Percentiles rank a stretch among this genome's conserved stretches.
These are phyloP conservation scores for Apamea monoglypha DNA, from an alignment of 2,888 invertebrate genomes.

Conservation along the genomic window DNA sequence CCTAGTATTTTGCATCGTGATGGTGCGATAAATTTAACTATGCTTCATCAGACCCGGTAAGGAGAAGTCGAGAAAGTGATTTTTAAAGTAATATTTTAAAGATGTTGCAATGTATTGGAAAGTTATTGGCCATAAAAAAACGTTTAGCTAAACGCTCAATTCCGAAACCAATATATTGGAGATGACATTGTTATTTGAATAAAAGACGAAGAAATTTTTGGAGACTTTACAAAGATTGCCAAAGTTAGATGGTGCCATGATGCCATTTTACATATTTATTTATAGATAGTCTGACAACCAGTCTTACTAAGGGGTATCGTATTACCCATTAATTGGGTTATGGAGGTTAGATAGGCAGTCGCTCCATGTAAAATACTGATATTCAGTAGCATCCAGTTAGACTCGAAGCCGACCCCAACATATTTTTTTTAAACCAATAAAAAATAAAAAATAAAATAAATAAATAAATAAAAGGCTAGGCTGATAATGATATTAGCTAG, in stretches of 20 bases:
- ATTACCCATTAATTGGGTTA: no score
- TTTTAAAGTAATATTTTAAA: slow-evolving; percentile 64
- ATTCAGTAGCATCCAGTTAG: no score
- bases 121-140: slow-evolving; percentile 54
- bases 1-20: slow-evolving; percentile 65
- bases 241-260: background rate
- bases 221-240: background rate
- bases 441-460: no score
- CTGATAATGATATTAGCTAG: background rate
- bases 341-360: no score
- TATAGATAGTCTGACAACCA: background rate
- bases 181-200: slow-evolving; percentile 31
- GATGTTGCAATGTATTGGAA: slow-evolving; percentile 64
- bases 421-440: no score
- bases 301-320: no score
- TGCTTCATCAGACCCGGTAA: slow-evolving; percentile 66
- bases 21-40: slow-evolving; percentile 64
- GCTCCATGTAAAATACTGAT: no score
- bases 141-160: slow-evolving; percentile 46
- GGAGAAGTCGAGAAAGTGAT: slow-evolving; percentile 55
- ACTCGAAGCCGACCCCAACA: no score
- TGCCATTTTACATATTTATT: background rate
- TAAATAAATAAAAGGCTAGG: no score
- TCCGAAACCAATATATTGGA: slow-evolving; percentile 37
- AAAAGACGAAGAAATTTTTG: background rate